Base-by-base conservation (phyloP, 2,113 vertebrate species). In the Alexandromys fortis region DNA sequence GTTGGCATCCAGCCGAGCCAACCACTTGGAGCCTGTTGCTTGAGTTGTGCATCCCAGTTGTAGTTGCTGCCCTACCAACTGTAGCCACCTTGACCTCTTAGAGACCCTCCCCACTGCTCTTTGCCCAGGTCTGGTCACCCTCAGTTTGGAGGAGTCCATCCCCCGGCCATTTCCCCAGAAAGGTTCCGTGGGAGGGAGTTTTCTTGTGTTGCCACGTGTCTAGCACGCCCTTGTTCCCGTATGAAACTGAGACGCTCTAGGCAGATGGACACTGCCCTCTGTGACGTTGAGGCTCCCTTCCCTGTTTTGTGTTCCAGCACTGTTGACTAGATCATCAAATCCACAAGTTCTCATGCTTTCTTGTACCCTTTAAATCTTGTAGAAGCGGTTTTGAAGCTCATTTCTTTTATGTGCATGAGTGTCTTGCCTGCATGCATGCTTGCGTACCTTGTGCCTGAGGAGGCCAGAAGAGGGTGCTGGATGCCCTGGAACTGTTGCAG, bases 31-130 rank as follows among this genome's bases (percentile, higher is more conserved):
- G 0, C 61, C 45, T 55, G 17, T 26, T 38, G 58, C 26, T 77
- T 10, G 47, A 14, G 35, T 1, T 17, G 1, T 19, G 45, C 22
- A 12, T 0, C 21, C 16, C 9, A 5, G 4, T 17, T 9, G 38
- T 52, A 63, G n/a, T 14, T 45, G 38, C 58, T 63, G 52, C 7
- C 38, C 86, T 47, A 26, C 3, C 33, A 9, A 8, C 75, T 72
- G 49, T 6, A 21, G 10, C 22, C 28, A 33, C 70, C 14, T 38
- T 67, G 4, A 68, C 79, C 7, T 47, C 52, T n/a, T 14, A 4
- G 3, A 4, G 21, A 6, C 4, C 28, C 61, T 12, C 28, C 79
- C 42, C 0, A 26, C 3, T 49, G 12, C 30, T 63, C 33, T 63
- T n/a, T 12, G 42, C 35, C 35, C 45, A 9, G 33, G 42, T 19